Percentiles rank a stretch among this genome's conserved stretches.
These are phyloP conservation scores for Adela reaumurella DNA, from an alignment of 2,888 invertebrate genomes.

Conservation along the genomic window DNA sequence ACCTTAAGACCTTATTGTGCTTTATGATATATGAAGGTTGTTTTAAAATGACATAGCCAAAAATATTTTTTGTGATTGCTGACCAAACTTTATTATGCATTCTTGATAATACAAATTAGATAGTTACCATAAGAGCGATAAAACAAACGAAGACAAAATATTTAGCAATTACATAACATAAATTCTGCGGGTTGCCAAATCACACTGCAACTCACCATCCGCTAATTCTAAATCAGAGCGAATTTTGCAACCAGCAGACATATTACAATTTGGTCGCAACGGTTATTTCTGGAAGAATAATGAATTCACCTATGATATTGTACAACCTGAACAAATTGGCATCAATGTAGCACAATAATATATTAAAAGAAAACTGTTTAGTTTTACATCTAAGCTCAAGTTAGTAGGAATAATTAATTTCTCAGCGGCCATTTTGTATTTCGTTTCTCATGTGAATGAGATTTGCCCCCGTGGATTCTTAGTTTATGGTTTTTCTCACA, in stretches of 20 bases:
- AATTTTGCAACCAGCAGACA: background rate
- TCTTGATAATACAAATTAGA: too few relatives aligned
- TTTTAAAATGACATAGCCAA: too few relatives aligned
- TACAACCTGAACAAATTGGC: background rate
- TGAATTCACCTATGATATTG: too few relatives aligned
- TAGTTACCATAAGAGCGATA: too few relatives aligned
- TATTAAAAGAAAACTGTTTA: slow-evolving; percentile 26
- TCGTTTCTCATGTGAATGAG: too few relatives aligned
- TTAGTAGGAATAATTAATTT: background rate
- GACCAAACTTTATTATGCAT: too few relatives aligned
- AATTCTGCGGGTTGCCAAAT: background rate
- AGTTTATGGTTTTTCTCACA: too few relatives aligned
- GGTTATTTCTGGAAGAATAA: background rate
- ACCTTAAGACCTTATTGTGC: slow-evolving; percentile 26
- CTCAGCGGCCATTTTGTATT: too few relatives aligned
- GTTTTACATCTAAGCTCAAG: slow-evolving; percentile 12
- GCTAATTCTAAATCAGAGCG: background rate
- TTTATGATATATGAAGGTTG: slow-evolving; percentile 1
- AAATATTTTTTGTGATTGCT: too few relatives aligned
- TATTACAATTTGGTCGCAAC: background rate
- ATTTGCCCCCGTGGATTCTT: too few relatives aligned
- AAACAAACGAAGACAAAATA: too few relatives aligned
- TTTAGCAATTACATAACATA: too few relatives aligned
- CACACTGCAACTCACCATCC: background rate
- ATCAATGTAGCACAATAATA: slow-evolving; percentile 16